These are phyloP conservation scores for Frieseomelitta varia DNA, from an alignment of 1,140 invertebrate genomes.

Conservation along the genomic window DNA sequence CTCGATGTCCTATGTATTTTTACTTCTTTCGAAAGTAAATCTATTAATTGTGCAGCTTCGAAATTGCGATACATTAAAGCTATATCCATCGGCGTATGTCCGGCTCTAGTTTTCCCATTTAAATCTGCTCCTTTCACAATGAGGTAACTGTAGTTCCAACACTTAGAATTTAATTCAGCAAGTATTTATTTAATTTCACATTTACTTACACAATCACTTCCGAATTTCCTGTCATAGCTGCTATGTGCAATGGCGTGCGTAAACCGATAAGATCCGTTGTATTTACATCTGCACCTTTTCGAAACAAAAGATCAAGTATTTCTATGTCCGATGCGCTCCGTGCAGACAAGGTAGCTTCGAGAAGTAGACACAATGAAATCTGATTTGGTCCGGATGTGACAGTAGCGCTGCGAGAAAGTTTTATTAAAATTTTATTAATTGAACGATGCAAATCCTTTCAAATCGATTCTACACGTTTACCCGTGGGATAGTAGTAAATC, in stretches of 20 bases:
- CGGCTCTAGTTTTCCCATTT: neutral
- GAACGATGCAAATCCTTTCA: neutral
- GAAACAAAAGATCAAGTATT: constrained; percentile 20
- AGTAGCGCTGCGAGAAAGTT: neutral
- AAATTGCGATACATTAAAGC: neutral
- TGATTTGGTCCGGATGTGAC: neutral
- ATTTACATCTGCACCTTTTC: neutral
- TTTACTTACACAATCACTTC: neutral
- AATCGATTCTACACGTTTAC: neutral
- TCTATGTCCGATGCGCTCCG: neutral
- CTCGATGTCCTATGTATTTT: too few species aligned
- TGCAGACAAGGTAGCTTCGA: neutral
- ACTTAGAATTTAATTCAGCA: neutral
- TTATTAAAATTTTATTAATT: too few species aligned
- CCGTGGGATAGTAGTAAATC: neutral
- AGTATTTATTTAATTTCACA: neutral
- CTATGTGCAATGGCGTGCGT: neutral
- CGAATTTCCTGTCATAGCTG: constrained; percentile 4
- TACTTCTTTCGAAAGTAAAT: neutral
- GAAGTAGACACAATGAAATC: neutral
- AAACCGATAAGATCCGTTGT: constrained; percentile 3
- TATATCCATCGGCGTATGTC: neutral
- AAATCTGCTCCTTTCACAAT: constrained; percentile 4
- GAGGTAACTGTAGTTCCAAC: neutral
- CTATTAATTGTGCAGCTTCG: neutral